Evolutionary conservation across 2,797 vertebrate genomes (phyloP), one percentile per base, ranked within the genome.

Genomic region (Gastrophryne carolinensis): DNA sequence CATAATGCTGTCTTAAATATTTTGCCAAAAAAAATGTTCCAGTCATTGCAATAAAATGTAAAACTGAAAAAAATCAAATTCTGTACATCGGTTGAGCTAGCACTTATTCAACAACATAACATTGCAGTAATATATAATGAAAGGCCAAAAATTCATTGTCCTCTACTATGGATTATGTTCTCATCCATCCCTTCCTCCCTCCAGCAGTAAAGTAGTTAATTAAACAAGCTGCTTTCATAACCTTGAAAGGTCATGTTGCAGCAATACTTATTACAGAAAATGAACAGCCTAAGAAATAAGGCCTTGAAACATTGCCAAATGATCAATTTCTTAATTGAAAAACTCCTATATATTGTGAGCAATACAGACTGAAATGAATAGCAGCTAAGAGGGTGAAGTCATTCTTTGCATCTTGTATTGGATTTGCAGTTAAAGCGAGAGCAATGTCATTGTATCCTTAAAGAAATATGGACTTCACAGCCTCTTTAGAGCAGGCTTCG

Each of bases 311-410:
- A 30, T 57, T 32, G 68, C 75, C 75, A 78, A 78, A 72, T 78
- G 61, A 66, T 72, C 75, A 65, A 78, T 78, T 78, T 78, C 75
- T 60, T 78, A 78, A 78, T 78, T 78, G 68, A 78, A 78, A 77
- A 72, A 60, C 53, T 66, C 75, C 61, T 66, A 52, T 71, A 71
- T 78, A 78, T 72, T 65, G 53, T 72, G 53, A 66, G 49, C 58
- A 66, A 72, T 72, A 47, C 53, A n/a, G 41, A 17, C 30, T 66
- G 50, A 58, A 71, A 71, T 71, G 37, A 53, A 78, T 65, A 27
- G 41, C 52, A 65, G 50, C 60, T 78, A 65, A 72, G 68, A 72
- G 19, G 62, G 53, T 58, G 68, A 72, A 71, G 39, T 52, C 30
- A 53, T 53, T 65, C 41, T 50, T 37, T 30, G 60, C 52, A 72